Conservation (phyloP, 53 echinoderm and acorn worm species). For the Astropecten irregularis region DNA sequence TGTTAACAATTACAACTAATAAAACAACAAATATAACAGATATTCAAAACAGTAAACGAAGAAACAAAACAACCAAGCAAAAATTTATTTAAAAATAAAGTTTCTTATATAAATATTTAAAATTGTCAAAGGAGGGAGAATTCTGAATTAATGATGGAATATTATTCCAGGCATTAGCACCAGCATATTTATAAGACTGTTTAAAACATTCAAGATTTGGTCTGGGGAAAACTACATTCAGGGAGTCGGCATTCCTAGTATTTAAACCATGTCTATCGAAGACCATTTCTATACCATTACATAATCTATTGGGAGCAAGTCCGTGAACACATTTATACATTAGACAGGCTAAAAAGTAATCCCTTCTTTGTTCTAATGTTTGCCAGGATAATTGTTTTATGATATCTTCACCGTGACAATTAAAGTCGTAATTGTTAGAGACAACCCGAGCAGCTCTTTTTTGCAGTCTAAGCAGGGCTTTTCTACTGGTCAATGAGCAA, state of each 20-base stretch:
- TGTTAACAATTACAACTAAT: too few relatives aligned
- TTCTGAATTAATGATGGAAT: too few relatives aligned
- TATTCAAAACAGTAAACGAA: too few relatives aligned
- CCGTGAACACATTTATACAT: slow-evolving; percentile 7
- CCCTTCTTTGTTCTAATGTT: too few relatives aligned
- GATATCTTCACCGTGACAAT: background rate
- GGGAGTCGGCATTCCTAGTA: background rate
- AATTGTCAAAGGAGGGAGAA: too few relatives aligned
- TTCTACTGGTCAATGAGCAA: background rate
- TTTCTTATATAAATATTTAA: too few relatives aligned
- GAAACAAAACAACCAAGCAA: too few relatives aligned
- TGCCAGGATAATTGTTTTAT: too few relatives aligned
- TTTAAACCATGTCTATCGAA: background rate
- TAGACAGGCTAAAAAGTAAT: background rate
- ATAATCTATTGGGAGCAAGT: background rate
- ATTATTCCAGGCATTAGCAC: too few relatives aligned
- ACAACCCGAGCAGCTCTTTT: background rate
- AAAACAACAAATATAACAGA: too few relatives aligned
- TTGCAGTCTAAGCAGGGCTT: background rate
- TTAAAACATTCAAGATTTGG: slow-evolving; percentile 3
- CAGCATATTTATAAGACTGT: too few relatives aligned
- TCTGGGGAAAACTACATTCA: background rate
- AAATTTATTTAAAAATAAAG: background rate
- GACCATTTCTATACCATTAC: background rate
- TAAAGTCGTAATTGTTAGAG: background rate